Conservation (phyloP, 2,113 vertebrate genomes). For the Crocuta crocuta region DNA sequence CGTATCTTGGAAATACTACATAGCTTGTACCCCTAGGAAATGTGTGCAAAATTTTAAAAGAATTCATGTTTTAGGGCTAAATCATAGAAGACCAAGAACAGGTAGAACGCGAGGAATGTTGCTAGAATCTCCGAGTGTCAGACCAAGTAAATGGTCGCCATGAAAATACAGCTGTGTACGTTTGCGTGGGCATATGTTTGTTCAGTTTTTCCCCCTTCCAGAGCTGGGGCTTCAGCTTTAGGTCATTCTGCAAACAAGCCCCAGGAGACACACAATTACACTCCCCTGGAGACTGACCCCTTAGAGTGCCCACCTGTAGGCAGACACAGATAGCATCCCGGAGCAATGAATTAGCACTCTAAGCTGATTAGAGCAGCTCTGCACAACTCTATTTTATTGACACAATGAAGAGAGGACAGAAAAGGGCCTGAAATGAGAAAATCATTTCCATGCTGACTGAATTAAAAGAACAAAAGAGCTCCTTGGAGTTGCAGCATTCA, state of each 20-base stretch:
- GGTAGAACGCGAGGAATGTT: conserved; percentile 57
- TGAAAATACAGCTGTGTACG: conserved; percentile 30
- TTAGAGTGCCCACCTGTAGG: conserved; percentile 91
- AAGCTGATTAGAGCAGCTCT: conserved; percentile 93
- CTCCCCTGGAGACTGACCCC: conserved; percentile 91
- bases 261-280: conserved; percentile 90
- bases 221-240: conserved; percentile 85
- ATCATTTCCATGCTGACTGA: conserved; percentile 94
- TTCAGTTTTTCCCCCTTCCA: conserved; percentile 69
- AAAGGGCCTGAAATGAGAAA: conserved; percentile 92
- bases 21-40: conserved; percentile 30
- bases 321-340: conserved; percentile 90
- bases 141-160: not conserved
- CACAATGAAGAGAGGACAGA: conserved; percentile 92
- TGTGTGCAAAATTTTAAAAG: conserved; percentile 47
- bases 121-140: conserved; percentile 23
- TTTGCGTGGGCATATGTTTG: conserved; percentile 61
- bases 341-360: conserved; percentile 91
- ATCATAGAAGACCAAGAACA: conserved; percentile 14
- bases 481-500: conserved; percentile 92
- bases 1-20: conserved; percentile 43
- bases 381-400: conserved; percentile 94
- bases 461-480: conserved; percentile 93
- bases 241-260: conserved; percentile 89
- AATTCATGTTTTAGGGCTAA: conserved; percentile 26